Evolutionary conservation across 1,140 invertebrate species (phyloP).

Genomic region (Cepaea nemoralis): DNA sequence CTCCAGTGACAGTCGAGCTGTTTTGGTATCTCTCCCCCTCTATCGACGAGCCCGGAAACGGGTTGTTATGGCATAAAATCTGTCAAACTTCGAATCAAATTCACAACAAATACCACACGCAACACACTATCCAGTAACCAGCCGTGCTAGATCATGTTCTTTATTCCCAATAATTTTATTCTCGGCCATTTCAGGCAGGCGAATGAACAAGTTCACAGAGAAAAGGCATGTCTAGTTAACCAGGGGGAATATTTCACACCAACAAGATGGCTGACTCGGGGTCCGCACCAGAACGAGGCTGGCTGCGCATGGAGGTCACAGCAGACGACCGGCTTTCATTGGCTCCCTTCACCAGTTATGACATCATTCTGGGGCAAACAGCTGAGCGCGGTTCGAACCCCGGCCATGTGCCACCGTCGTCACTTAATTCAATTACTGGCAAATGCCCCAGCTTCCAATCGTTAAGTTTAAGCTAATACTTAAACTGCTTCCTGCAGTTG

Average conservation of each 20-base stretch:
- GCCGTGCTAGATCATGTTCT: neutral
- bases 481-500: too few species aligned
- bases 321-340: constrained; percentile 54
- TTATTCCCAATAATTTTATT: neutral
- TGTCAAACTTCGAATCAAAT: neutral
- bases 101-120: neutral
- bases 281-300: constrained; percentile 62
- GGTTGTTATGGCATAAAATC: constrained; percentile 32
- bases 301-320: constrained; percentile 63
- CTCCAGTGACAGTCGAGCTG: constrained; percentile 9
- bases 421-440: too few species aligned
- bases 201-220: neutral
- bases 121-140: neutral
- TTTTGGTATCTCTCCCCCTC: neutral
- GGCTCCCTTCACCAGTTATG: constrained; percentile 58
- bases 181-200: constrained; percentile 1
- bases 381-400: constrained; percentile 38
- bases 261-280: constrained; percentile 68
- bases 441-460: too few species aligned
- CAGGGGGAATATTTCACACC: constrained; percentile 48
- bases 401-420: too few species aligned
- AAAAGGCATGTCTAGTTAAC: constrained; percentile 21
- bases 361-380: constrained; percentile 60
- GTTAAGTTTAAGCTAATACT: too few species aligned
- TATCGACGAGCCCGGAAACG: constrained; percentile 36